Evolutionary conservation across 2,797 vertebrate species (phyloP).

Genomic region (Harpagifer antarcticus): DNA sequence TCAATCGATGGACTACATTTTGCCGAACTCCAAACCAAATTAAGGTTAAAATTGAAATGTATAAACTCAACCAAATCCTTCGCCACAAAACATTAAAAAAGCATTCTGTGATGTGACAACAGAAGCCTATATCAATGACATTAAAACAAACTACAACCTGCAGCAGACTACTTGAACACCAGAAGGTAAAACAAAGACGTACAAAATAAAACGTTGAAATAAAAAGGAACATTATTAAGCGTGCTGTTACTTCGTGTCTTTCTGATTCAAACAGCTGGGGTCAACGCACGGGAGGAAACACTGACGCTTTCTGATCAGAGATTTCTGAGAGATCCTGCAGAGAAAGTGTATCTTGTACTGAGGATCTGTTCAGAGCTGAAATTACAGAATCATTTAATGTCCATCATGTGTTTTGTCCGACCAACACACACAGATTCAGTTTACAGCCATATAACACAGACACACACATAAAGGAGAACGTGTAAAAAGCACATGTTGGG

Average conservation of each 20-base stretch:
- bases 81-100: not conserved
- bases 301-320: not conserved
- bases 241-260: not conserved
- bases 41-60: not conserved
- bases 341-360: not conserved
- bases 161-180: not conserved
- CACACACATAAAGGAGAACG: not conserved
- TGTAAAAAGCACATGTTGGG: not conserved
- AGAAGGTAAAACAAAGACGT: not conserved
- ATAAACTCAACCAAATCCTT: not conserved
- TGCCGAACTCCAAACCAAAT: not conserved
- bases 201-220: not conserved
- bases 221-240: not conserved
- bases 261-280: constrained; percentile 4
- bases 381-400: not conserved
- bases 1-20: not conserved
- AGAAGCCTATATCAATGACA: too few relatives aligned
- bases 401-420: not conserved
- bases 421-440: not conserved
- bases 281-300: not conserved
- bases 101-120: not conserved
- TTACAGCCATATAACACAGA: not conserved
- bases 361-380: not conserved
- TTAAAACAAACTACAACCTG: not conserved
- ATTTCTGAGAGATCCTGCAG: not conserved